Evolutionary conservation across 1,140 invertebrate species (phyloP), one percentile per base, ranked within the genome.

Genomic region (Oryctes rhinoceros): DNA sequence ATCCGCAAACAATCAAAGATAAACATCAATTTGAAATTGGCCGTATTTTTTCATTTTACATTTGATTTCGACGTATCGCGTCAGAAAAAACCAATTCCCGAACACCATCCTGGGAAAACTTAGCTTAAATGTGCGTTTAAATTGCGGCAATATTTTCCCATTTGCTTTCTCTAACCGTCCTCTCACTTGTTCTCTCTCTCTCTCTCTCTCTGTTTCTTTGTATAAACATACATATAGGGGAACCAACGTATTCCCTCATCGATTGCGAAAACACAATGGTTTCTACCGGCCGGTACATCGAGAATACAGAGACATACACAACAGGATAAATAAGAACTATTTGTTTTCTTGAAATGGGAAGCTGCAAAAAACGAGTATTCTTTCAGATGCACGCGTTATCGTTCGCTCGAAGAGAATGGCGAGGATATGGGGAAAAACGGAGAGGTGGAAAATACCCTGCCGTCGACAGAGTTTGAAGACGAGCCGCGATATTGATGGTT

Each of bases 141-240:
- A 53, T 53, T 53, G 49, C 49, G 49, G 49, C 49, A 53, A 53
- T 53, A 53, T 53, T 53, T 53, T 53, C n/a, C 49, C 49, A 53
- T 53, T 53, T 18, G 4, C 13, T 53, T 53, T 53, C 49, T 53
- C n/a, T 0, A 4, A 53, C 39, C 39, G 5, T 44, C n/a, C 49
- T 53, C 49, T 53, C 49, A 15, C 49, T 13, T 53, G 24, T 53
- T 4, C 49, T 53, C 49, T 44, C 39, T 39, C 39, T 39, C 7
- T 39, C 39, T 7, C 39, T 39, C 39, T 44, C 9, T 44, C 9
- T 44, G 9, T 10, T 10, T 10, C 39, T 44, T 10, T 44, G 39
- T 44, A 30, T 30, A 30, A 1, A 30, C 24, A 30, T 30, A 30
- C 2, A 30, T 30, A 30, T n/a, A n/a, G n/a, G 24, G 24, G 24